Percentiles rank a stretch among this genome's conserved stretches.
Conservation (phyloP, 2,888 invertebrate species). For the Plebejus anna region DNA sequence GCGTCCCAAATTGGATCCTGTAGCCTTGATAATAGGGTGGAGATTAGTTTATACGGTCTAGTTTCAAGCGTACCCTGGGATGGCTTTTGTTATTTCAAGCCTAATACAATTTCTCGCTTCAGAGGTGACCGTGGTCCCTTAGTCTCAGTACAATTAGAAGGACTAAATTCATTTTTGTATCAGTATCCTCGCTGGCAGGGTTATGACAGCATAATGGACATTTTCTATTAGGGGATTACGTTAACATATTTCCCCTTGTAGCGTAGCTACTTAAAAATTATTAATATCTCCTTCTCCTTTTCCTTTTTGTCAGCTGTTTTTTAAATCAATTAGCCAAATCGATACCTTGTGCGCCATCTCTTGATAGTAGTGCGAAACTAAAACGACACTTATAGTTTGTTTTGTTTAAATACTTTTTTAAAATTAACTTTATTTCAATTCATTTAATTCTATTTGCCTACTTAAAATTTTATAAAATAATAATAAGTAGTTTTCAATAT, state of each 20-base stretch:
- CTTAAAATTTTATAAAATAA: too few species aligned
- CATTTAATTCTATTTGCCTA: too few species aligned
- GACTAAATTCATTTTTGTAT: constrained; percentile 68
- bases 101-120: constrained; percentile 74
- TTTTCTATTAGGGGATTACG: constrained; percentile 14
- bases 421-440: too few species aligned
- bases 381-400: too few species aligned
- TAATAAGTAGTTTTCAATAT: too few species aligned
- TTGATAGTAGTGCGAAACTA: too few species aligned
- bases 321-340: too few species aligned
- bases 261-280: too few species aligned
- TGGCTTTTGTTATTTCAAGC: constrained; percentile 48
- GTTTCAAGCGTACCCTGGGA: constrained; percentile 24
- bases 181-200: constrained; percentile 38
- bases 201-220: constrained; percentile 26
- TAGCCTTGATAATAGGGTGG: constrained; percentile 6
- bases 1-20: constrained; percentile 8
- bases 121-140: constrained; percentile 60
- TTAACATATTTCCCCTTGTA: constrained; percentile 24
- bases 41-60: constrained; percentile 1
- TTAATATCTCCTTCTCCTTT: too few species aligned
- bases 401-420: too few species aligned
- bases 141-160: constrained; percentile 73
- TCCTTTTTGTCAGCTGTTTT: too few species aligned
- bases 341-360: too few species aligned